Percentiles rank a stretch among this genome's conserved stretches.
phyloP scores from a whole-genome alignment of 2,888 invertebrate species.

The Lasioglossum vierecki region DNA sequence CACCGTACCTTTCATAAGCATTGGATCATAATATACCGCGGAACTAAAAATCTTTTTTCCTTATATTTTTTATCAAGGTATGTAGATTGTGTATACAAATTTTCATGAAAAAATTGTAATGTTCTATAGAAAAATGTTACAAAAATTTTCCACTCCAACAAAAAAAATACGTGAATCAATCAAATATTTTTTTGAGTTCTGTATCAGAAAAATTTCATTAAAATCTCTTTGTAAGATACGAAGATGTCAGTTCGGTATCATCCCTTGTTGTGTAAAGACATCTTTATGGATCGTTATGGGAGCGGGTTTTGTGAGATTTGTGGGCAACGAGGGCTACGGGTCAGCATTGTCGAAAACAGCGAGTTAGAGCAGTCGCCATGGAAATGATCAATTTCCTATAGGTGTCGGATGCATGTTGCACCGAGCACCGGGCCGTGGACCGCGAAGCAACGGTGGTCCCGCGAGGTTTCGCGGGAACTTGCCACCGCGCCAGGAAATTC shows the following conservation, averaged over 20 bases:
- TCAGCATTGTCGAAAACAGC: not conserved
- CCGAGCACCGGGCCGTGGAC: constrained; percentile 14
- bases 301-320: not conserved
- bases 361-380: not conserved
- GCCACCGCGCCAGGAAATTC: constrained; percentile 25
- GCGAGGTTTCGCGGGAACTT: constrained; percentile 27
- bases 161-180: too few relatives aligned
- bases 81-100: too few relatives aligned
- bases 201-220: too few relatives aligned
- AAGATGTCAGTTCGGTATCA: not conserved
- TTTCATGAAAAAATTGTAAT: too few relatives aligned
- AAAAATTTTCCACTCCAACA: too few relatives aligned
- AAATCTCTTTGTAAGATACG: not conserved
- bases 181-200: too few relatives aligned
- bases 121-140: too few relatives aligned
- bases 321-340: not conserved
- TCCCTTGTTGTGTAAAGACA: not conserved
- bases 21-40: too few relatives aligned
- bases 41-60: too few relatives aligned
- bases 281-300: not conserved
- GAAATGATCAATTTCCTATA: constrained; percentile 12
- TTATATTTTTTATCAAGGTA: too few relatives aligned
- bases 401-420: constrained; percentile 6
- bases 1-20: too few relatives aligned
- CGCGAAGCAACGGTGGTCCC: not conserved